Base-by-base conservation (phyloP, 2,888 invertebrate species). In the Kryphioiulus occultus region DNA sequence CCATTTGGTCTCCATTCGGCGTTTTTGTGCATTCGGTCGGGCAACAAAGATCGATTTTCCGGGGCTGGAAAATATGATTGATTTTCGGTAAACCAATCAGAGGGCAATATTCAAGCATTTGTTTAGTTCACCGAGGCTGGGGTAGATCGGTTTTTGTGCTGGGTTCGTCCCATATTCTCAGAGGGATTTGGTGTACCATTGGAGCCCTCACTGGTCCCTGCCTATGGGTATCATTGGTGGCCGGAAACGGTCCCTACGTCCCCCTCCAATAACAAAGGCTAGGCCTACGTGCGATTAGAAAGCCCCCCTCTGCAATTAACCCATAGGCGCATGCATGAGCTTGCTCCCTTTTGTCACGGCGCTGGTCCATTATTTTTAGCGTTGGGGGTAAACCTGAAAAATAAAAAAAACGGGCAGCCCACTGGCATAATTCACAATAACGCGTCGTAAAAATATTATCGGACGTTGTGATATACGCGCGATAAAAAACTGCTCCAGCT, bases 361-460 rank as follows among this genome's bases (percentile, higher is more conserved):
- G 26, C 68, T 68, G 12, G 68, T 68, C 26, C 26, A 68, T 68
- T 68, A 68, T 68, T 68, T 68, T 68, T 68, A 68, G 68, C 26
- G 26, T 68, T n/a, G 68, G 68, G 68, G 68, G 68, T 68, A 68
- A 68, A 68, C 68, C 68, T 68, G 68, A 68, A 68, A 68, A 68
- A 26, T 68, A 68, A 68, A 68, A 68, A 68, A 15, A 26, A 12
- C 26, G 26, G 1, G 4, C 68, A 68, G 68, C 68, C 68, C 26
- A 68, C 68, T 68, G n/a, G n/a, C 68, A 68, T 68, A 68, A 68
- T 68, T 68, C 68, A 68, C 68, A 68, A 68, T 68, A 68, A 68
- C 68, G 68, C 68, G 68, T 68, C 68, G 68, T 68, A 68, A 68
- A 68, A 68, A 68, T 68, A 68, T 68, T 68, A 68, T 68, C 68